Evolutionary conservation across 2,797 vertebrate genomes (phyloP).

Genomic region (Xenentodon cancila): DNA sequence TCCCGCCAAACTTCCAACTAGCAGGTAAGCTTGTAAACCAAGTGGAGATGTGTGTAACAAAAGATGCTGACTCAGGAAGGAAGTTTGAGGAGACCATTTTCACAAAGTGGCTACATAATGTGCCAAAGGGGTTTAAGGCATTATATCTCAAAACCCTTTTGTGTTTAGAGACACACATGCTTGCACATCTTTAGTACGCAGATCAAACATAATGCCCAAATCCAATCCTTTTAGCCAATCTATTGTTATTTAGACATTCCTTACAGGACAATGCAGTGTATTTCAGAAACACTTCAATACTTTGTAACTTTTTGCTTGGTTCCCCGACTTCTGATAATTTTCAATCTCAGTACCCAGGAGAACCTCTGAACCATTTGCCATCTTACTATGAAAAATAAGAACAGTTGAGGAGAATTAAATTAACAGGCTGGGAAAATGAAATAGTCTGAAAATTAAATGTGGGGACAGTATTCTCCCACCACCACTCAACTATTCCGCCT

Average conservation of each 20-base stretch:
- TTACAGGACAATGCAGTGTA: conserved; percentile 10
- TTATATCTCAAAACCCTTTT: conserved; percentile 44
- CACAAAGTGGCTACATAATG: conserved; percentile 62
- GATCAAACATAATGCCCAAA: conserved; percentile 62
- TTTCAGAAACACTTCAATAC: conserved; percentile 48
- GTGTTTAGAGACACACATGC: conserved; percentile 45
- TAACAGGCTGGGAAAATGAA: conserved; percentile 73
- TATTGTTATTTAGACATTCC: conserved; percentile 37
- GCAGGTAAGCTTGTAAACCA: conserved; percentile 44
- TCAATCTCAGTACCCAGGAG: conserved; percentile 72
- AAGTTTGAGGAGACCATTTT: conserved; percentile 48
- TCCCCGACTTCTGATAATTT: conserved; percentile 28
- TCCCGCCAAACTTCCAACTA: conserved; percentile 51
- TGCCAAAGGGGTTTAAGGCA: conserved; percentile 53
- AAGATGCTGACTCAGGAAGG: conserved; percentile 65
- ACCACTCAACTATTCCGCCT: conserved; percentile 65
- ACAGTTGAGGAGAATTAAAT: conserved; percentile 74
- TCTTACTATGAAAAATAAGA: conserved; percentile 64
- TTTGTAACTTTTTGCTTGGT: conserved; percentile 22
- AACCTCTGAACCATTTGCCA: conserved; percentile 81
- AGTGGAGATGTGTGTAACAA: conserved; percentile 49
- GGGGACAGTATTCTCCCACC: conserved; percentile 54
- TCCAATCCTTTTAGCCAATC: conserved; percentile 45
- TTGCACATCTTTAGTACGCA: conserved; percentile 45
- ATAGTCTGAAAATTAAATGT: conserved; percentile 71